Evolutionary conservation across 2,888 invertebrate species (phyloP).

Genomic region (Archips crataeganus): DNA sequence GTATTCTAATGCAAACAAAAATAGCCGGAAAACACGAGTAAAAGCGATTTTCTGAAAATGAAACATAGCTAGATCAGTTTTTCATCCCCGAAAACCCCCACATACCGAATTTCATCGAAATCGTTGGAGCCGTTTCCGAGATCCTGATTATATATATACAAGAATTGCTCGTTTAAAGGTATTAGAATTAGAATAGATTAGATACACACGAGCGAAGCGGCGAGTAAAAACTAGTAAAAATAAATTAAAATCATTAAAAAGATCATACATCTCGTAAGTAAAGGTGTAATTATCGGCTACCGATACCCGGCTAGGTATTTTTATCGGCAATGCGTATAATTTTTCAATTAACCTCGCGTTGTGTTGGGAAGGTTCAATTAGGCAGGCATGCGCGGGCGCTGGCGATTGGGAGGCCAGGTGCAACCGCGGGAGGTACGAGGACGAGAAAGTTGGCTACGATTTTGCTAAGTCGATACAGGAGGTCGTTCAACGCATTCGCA

Average conservation of each 20-base stretch:
- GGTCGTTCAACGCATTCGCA: neutral
- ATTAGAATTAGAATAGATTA: too few relatives aligned
- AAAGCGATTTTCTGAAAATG: too few relatives aligned
- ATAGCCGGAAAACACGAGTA: too few relatives aligned
- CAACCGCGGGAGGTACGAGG: slow-evolving; percentile 46
- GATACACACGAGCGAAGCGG: too few relatives aligned
- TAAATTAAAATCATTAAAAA: neutral
- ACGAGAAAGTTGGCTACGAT: slow-evolving; percentile 18
- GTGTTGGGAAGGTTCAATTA: slow-evolving; percentile 52
- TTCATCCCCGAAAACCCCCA: too few relatives aligned
- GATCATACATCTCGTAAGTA: neutral
- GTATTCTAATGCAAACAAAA: too few relatives aligned
- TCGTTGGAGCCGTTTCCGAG: too few relatives aligned
- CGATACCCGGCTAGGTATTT: slow-evolving; percentile 30
- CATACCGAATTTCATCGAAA: too few relatives aligned
- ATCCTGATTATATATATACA: too few relatives aligned
- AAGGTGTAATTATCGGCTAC: slow-evolving; percentile 35
- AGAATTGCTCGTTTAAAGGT: too few relatives aligned
- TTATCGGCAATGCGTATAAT: slow-evolving; percentile 40
- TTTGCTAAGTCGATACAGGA: neutral
- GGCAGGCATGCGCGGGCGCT: slow-evolving; percentile 45
- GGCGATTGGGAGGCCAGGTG: slow-evolving; percentile 53
- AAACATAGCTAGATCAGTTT: too few relatives aligned
- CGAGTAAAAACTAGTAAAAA: too few relatives aligned
- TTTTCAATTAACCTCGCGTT: slow-evolving; percentile 42